These are phyloP conservation scores for Thereva nobilitata DNA, from an alignment of 2,888 invertebrate species.

Conservation along the genomic window DNA sequence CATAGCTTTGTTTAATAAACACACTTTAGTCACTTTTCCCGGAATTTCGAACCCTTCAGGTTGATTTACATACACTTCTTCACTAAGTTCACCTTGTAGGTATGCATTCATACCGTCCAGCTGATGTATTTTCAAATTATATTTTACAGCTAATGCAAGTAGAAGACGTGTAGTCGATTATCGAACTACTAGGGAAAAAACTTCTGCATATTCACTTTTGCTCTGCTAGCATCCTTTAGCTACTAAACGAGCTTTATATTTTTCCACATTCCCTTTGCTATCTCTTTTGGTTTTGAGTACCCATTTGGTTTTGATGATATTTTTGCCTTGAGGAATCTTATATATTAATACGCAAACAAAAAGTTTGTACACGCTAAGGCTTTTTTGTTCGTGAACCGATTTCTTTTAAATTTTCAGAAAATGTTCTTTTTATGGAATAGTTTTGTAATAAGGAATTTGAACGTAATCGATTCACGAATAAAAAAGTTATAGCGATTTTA, in stretches of 20 bases:
- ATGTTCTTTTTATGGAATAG: no score
- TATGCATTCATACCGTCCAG: constrained; percentile 29
- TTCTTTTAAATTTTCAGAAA: no score
- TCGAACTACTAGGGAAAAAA: no score
- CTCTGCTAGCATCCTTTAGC: constrained; percentile 46
- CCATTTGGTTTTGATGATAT: constrained; percentile 40
- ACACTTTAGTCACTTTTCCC: constrained; percentile 8
- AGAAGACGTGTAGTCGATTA: no score
- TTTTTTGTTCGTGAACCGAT: no score
- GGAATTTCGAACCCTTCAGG: constrained; percentile 21
- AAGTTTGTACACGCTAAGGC: no score
- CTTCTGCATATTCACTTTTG: constrained; percentile 43
- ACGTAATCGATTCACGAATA: no score
- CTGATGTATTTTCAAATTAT: neutral
- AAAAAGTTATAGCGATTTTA: no score
- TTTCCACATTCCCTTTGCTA: constrained; percentile 37
- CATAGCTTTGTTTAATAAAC: constrained; percentile 12
- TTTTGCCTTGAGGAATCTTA: constrained; percentile 13
- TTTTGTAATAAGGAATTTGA: no score
- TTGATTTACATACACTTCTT: constrained; percentile 27
- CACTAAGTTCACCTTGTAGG: constrained; percentile 17
- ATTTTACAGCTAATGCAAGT: no score
- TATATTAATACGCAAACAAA: no score
- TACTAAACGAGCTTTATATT: constrained; percentile 47
- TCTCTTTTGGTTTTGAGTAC: constrained; percentile 45